phyloP scores from a whole-genome alignment of 2,797 vertebrate genomes.

The Anisognathus igniventris region DNA sequence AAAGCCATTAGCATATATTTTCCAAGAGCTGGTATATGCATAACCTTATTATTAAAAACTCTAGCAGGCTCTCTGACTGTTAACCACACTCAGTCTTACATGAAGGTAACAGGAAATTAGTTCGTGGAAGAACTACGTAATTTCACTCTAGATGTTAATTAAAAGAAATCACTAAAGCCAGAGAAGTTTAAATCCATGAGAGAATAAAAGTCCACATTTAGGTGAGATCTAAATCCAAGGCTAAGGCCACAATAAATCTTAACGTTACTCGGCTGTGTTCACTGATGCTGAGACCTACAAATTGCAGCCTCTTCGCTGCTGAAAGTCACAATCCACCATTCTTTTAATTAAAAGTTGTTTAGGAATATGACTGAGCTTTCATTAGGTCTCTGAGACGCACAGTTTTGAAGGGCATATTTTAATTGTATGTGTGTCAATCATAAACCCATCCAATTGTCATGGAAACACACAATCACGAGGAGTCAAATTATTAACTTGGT shows the following conservation, averaged over 20 bases:
- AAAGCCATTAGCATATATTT: background rate
- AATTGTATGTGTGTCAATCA: slow-evolving; percentile 24
- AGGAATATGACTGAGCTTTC: background rate
- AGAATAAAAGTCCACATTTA: background rate
- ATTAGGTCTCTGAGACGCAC: background rate
- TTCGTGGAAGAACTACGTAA: background rate
- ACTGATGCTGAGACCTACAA: background rate
- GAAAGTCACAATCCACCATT: background rate
- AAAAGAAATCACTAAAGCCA: background rate
- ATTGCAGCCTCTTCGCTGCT: background rate
- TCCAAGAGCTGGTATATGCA: background rate
- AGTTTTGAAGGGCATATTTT: background rate
- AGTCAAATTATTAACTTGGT: slow-evolving; percentile 14
- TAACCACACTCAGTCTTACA: background rate
- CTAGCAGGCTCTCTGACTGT: background rate
- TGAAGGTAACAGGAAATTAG: background rate
- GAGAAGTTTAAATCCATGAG: background rate
- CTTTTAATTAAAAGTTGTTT: background rate
- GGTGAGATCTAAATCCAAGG: background rate
- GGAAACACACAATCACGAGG: slow-evolving; percentile 28
- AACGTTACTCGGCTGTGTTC: background rate
- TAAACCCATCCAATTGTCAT: slow-evolving; percentile 24
- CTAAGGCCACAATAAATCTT: background rate
- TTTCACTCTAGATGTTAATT: background rate
- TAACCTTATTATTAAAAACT: background rate